These are phyloP conservation scores for Coregonus ussuriensis DNA, from an alignment of 2,797 vertebrate species.

Conservation along the genomic window DNA sequence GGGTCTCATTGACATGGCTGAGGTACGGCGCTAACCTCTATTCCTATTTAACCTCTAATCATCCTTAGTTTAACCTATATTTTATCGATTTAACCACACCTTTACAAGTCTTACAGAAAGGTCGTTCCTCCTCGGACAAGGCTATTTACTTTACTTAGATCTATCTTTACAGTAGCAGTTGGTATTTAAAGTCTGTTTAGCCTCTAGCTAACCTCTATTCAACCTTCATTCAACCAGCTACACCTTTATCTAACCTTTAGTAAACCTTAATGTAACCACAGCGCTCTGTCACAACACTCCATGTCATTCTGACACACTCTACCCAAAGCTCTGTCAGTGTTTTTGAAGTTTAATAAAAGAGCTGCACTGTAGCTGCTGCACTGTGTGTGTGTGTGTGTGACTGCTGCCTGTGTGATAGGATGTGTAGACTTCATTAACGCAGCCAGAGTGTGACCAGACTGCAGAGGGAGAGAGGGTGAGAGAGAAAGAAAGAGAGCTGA, in stretches of 20 bases:
- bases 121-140: too few relatives aligned
- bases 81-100: too few relatives aligned
- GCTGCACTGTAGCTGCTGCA: not conserved
- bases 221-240: conserved; percentile 40
- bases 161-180: too few relatives aligned
- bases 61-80: too few relatives aligned
- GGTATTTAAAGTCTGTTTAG: not conserved
- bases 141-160: too few relatives aligned
- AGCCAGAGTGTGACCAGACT: conserved; percentile 55
- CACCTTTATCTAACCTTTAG: conserved; percentile 34
- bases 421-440: conserved; percentile 60
- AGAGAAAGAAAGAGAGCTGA: not conserved
- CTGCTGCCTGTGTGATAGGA: conserved; percentile 29
- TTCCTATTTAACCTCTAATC: too few relatives aligned
- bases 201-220: conserved; percentile 27
- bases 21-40: conserved; percentile 68
- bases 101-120: too few relatives aligned
- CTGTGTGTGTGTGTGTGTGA: not conserved
- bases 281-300: conserved; percentile 27
- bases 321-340: conserved; percentile 32
- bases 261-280: not conserved
- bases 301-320: conserved; percentile 43
- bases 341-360: conserved; percentile 10
- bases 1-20: conserved; percentile 91
- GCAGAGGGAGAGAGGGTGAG: conserved; percentile 25